Evolutionary conservation across 2,888 invertebrate species (phyloP), one percentile per base, ranked within the genome.

Genomic region (Disparrhopalites patrizii): DNA sequence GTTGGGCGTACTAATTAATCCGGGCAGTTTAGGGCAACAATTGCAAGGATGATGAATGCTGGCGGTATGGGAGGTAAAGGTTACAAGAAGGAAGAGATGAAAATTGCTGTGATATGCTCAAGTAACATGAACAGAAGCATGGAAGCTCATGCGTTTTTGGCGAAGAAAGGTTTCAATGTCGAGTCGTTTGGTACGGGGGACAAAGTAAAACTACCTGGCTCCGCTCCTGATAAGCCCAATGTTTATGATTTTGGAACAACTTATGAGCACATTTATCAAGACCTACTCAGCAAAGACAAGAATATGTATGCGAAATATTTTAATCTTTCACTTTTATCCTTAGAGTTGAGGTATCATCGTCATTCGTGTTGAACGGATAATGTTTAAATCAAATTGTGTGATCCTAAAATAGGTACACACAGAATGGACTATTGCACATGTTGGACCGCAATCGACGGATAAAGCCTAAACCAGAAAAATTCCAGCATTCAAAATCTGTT

Each of bases 41-140:
- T n/a, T n/a, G n/a, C n/a, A n/a, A n/a, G n/a, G n/a, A n/a, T n/a
- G n/a, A n/a, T n/a, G n/a, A n/a, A n/a, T n/a, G n/a, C n/a, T n/a
- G n/a, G n/a, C n/a, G n/a, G n/a, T n/a, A n/a, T n/a, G n/a, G n/a
- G n/a, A n/a, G n/a, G n/a, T n/a, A n/a, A n/a, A n/a, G n/a, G n/a
- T n/a, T n/a, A n/a, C n/a, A n/a, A n/a, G n/a, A n/a, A 47, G 31
- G 70, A 73, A 18, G 70, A 68, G 27, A 61, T 73, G 54, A 87
- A 85, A 77, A 86, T 98, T 76, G 98, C 98, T 27, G 95, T 99
- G 63, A 92, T 96, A 75, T 99, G 99, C 82, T 98, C 98, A 8
- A 97, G 96, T 77, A 99, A 99, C 80, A 99, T 99, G 94, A 99
- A 99, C 79, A 85, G 99, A 67, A 97, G 96, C 77, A 99, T 99